Percentiles rank a stretch among this genome's conserved stretches.
Evolutionary conservation across 2,888 invertebrate species (phyloP).

Genomic region (Watsonalla cultraria): DNA sequence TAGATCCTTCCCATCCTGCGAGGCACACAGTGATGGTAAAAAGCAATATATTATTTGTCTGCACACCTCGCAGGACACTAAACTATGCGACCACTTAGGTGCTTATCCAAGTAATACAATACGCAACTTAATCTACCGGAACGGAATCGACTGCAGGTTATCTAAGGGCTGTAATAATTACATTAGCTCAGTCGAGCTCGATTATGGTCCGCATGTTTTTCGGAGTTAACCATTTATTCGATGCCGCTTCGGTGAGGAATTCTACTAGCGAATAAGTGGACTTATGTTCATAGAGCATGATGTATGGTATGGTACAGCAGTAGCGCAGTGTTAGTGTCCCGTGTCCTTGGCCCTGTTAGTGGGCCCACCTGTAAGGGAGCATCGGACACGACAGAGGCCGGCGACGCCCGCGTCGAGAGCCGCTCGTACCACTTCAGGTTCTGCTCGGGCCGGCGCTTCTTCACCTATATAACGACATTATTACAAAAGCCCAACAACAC

Average conservation of each 20-base stretch:
- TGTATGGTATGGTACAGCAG: not conserved
- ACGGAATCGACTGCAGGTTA: too few species aligned
- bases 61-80: too few species aligned
- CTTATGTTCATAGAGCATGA: not conserved
- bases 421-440: slow-evolving; percentile 63
- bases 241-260: not conserved
- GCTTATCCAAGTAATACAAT: too few species aligned
- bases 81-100: too few species aligned
- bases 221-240: too few species aligned
- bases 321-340: slow-evolving; percentile 21
- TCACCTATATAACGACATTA: slow-evolving; percentile 42
- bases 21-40: not conserved
- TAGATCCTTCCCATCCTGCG: not conserved
- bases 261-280: too few species aligned
- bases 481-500: not conserved
- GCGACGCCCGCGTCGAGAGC: slow-evolving; percentile 47
- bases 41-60: too few species aligned
- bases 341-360: too few species aligned
- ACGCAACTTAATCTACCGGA: too few species aligned
- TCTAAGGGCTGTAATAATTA: too few species aligned
- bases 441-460: slow-evolving; percentile 48
- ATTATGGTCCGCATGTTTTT: too few species aligned
- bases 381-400: slow-evolving; percentile 47
- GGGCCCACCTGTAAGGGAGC: slow-evolving; percentile 59
- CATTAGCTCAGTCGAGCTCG: too few species aligned